These are phyloP conservation scores for Numenius phaeopus DNA, from an alignment of 2,797 vertebrate species.

Conservation along the genomic window DNA sequence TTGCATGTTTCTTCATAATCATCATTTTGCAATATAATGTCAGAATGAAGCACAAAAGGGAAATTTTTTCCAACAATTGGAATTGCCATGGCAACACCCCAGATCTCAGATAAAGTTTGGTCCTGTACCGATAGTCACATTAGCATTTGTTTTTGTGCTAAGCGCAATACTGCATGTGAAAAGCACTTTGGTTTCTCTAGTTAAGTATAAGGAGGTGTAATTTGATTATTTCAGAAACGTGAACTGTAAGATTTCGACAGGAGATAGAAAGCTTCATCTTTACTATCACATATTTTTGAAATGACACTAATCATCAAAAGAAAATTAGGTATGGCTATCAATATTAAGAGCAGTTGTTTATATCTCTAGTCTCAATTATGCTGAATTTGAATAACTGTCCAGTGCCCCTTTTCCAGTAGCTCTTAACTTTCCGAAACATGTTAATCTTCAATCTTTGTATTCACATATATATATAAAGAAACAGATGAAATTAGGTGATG, in stretches of 20 bases:
- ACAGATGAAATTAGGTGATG: background rate
- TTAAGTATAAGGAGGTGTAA: slow-evolving; percentile 70
- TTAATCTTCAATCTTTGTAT: background rate
- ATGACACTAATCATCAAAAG: background rate
- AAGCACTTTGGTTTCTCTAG: slow-evolving; percentile 67
- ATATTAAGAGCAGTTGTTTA: background rate
- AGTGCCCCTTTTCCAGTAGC: background rate
- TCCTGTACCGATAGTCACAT: slow-evolving; percentile 77
- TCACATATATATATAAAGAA: background rate
- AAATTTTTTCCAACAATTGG: slow-evolving; percentile 73
- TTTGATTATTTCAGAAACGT: slow-evolving; percentile 69
- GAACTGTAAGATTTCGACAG: slow-evolving; percentile 51
- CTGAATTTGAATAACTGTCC: background rate
- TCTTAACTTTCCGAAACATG: background rate
- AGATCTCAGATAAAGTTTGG: slow-evolving; percentile 81
- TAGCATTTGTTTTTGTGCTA: slow-evolving; percentile 77
- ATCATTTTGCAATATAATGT: slow-evolving; percentile 75
- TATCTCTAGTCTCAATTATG: background rate
- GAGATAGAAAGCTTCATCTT: slow-evolving; percentile 38
- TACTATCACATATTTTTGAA: slow-evolving; percentile 23
- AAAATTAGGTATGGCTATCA: background rate
- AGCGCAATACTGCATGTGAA: slow-evolving; percentile 65
- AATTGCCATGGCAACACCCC: slow-evolving; percentile 84
- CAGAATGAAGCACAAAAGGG: slow-evolving; percentile 74
- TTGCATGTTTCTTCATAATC: slow-evolving; percentile 68